A percentile compares a stretch with the other conserved stretches of the same genome.
Conservation (phyloP, 2,797 vertebrate species). For the Semotilus atromaculatus region DNA sequence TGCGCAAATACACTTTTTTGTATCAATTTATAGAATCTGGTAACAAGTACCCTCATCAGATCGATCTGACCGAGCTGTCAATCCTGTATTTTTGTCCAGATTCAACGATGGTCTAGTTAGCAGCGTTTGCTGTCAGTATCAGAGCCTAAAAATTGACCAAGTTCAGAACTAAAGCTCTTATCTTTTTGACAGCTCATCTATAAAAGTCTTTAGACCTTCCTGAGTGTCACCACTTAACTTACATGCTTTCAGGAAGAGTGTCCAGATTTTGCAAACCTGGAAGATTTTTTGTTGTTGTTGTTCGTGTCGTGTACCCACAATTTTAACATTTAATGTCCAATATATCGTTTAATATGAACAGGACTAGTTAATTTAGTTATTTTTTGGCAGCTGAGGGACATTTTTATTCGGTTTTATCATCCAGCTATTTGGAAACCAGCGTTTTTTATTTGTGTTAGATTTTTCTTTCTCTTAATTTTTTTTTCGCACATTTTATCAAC, state of each 20-base stretch:
- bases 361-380: constrained; percentile 29
- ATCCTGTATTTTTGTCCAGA: neutral
- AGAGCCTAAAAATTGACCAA: constrained; percentile 38
- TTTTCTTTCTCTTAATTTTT: constrained; percentile 7
- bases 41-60: neutral
- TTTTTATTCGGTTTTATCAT: constrained; percentile 38
- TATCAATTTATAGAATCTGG: neutral
- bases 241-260: constrained; percentile 41
- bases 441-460: constrained; percentile 29
- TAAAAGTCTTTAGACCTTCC: constrained; percentile 31
- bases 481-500: constrained; percentile 16
- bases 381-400: constrained; percentile 36
- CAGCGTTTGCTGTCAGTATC: constrained; percentile 14
- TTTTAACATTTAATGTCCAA: constrained; percentile 9
- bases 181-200: constrained; percentile 49
- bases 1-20: neutral
- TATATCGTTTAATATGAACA: constrained; percentile 36
- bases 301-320: constrained; percentile 1
- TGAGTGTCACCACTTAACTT: constrained; percentile 15
- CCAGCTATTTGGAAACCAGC: constrained; percentile 34
- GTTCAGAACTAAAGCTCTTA: constrained; percentile 21
- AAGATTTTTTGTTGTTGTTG: neutral
- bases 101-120: constrained; percentile 4
- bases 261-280: constrained; percentile 38
- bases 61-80: neutral